A percentile compares a stretch with the other conserved stretches of the same genome.
Conservation (phyloP, 2,888 invertebrate species). For the Mechanitis mazaeus region DNA sequence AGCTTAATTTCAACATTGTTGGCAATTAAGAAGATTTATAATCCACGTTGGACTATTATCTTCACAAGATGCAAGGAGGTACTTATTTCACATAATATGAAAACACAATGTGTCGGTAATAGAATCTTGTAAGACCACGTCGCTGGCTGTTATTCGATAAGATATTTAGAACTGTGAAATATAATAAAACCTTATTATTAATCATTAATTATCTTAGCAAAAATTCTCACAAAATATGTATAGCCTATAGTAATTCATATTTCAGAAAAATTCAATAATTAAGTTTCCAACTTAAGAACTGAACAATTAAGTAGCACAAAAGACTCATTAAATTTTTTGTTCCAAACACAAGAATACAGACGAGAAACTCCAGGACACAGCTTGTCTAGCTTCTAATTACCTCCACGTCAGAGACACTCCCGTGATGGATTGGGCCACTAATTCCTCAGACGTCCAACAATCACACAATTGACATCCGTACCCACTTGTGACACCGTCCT, state of each 20-base stretch:
- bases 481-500: constrained; percentile 27
- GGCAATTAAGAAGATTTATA: constrained; percentile 74
- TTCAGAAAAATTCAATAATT: too few relatives aligned
- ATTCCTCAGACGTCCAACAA: constrained; percentile 65
- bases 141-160: neutral
- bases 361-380: constrained; percentile 20
- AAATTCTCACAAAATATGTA: too few relatives aligned
- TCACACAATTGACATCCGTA: constrained; percentile 52
- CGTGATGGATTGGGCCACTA: constrained; percentile 73
- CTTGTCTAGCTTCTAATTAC: constrained; percentile 59
- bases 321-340: neutral
- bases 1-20: constrained; percentile 71
- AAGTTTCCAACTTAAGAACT: too few relatives aligned
- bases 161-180: too few relatives aligned
- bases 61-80: constrained; percentile 48
- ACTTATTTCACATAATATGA: constrained; percentile 54
- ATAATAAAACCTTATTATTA: too few relatives aligned
- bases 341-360: neutral
- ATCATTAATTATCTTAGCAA: too few relatives aligned
- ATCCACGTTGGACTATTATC: constrained; percentile 65
- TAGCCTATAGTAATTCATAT: too few relatives aligned
- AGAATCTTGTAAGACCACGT: constrained; percentile 14
- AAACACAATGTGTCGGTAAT: constrained; percentile 55
- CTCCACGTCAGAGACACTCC: constrained; percentile 64
- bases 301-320: neutral